Evolutionary conservation across 2,113 vertebrate genomes (phyloP).

Genomic region (Neolamprologus devosi): DNA sequence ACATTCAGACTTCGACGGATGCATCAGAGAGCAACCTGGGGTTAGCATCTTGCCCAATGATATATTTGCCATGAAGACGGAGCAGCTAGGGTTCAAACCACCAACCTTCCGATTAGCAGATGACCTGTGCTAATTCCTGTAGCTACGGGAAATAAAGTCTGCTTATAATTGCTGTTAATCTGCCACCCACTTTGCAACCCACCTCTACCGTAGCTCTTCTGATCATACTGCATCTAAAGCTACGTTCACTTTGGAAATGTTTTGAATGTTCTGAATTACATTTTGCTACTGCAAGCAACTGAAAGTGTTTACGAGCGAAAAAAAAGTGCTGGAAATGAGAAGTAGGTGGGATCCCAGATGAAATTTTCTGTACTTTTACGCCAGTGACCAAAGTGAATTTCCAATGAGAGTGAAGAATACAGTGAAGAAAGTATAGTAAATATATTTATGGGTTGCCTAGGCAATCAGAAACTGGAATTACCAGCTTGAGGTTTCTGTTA

Average conservation of each 20-base stretch:
- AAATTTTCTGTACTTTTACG: not conserved
- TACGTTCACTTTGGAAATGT: not conserved
- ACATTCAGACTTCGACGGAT: not conserved
- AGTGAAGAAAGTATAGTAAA: not conserved
- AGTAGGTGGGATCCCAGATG: not conserved
- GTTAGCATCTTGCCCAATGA: not conserved
- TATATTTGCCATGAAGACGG: not conserved
- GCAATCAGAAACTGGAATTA: not conserved
- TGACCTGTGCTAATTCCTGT: not conserved
- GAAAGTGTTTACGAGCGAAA: rapidly evolving
- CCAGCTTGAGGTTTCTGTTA: not conserved
- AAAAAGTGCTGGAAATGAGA: not conserved
- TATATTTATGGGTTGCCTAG: not conserved
- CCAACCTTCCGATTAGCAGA: not conserved
- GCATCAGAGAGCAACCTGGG: not conserved
- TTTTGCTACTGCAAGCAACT: not conserved
- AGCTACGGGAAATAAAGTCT: not conserved
- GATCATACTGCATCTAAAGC: not conserved
- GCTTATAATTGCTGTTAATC: not conserved
- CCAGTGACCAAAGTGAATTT: not conserved
- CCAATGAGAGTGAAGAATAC: not conserved
- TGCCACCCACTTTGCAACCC: not conserved
- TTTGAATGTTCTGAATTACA: not conserved
- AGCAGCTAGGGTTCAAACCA: not conserved
- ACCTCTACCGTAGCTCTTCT: not conserved